Conservation (phyloP, 2,797 vertebrate species). For the Helicolenus hilgendorfi region DNA sequence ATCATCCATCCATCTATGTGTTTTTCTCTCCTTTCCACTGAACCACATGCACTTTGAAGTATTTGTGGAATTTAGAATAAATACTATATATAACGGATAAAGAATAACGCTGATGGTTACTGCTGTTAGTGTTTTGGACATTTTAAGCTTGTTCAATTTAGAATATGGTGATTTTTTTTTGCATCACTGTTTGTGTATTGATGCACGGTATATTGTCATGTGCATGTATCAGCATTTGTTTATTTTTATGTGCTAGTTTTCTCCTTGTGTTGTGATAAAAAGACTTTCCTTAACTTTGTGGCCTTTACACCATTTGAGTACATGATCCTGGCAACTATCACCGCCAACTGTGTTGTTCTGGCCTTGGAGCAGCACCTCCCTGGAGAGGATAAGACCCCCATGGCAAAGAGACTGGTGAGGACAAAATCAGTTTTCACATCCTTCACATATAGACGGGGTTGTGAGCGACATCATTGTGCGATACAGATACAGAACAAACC, state of each 20-base stretch:
- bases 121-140: neutral
- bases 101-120: neutral
- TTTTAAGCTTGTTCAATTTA: neutral
- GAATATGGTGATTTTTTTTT: neutral
- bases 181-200: neutral
- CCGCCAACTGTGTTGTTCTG: slow-evolving; percentile 98
- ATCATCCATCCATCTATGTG: slow-evolving; percentile 46
- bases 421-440: slow-evolving; percentile 31
- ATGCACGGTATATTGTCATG: neutral
- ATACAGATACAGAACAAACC: neutral
- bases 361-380: slow-evolving; percentile 98
- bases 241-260: neutral
- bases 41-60: neutral
- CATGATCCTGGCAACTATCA: slow-evolving; percentile 99
- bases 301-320: slow-evolving; percentile 97
- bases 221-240: neutral
- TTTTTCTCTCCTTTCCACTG: neutral
- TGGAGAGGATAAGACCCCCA: slow-evolving; percentile 98
- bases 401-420: slow-evolving; percentile 98
- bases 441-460: neutral
- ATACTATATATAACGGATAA: neutral
- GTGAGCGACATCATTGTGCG: neutral
- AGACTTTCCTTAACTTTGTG: slow-evolving; percentile 90
- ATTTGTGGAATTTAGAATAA: neutral
- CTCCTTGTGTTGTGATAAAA: neutral